phyloP scores from a whole-genome alignment of 2,888 invertebrate species.

The Mythimna albipuncta region DNA sequence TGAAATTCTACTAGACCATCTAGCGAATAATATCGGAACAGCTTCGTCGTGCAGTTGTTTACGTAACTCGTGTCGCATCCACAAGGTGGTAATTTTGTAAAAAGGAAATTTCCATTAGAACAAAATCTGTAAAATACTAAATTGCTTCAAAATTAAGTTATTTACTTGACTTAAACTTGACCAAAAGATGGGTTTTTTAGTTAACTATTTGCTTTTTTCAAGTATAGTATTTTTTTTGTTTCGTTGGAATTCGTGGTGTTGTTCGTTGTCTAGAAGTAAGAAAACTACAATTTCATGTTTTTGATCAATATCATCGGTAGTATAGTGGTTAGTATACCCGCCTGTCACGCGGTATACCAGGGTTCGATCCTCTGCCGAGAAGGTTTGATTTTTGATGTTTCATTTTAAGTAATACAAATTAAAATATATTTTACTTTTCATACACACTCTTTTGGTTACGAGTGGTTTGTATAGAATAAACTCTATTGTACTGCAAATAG shows the following conservation, averaged over 20 bases:
- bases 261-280: accelerated
- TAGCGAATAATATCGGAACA: background rate
- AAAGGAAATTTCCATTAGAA: too few species aligned
- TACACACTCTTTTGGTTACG: background rate
- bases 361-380: slow-evolving; percentile 66
- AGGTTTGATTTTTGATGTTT: background rate
- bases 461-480: too few species aligned
- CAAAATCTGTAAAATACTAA: too few species aligned
- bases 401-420: background rate
- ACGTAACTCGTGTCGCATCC: background rate
- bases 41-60: background rate
- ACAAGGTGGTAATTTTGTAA: background rate
- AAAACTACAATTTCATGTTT: background rate
- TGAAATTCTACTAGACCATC: background rate
- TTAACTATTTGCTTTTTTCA: background rate
- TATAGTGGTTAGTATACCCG: slow-evolving; percentile 91
- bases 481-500: too few species aligned
- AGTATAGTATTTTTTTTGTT: background rate
- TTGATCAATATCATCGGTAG: slow-evolving; percentile 63
- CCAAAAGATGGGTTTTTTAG: background rate
- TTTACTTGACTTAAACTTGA: accelerated
- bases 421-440: background rate
- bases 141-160: background rate
- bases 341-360: slow-evolving; percentile 89
- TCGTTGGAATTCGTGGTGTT: background rate